Conservation (phyloP, 1,140 invertebrate species). For the Triops longicaudatus region DNA sequence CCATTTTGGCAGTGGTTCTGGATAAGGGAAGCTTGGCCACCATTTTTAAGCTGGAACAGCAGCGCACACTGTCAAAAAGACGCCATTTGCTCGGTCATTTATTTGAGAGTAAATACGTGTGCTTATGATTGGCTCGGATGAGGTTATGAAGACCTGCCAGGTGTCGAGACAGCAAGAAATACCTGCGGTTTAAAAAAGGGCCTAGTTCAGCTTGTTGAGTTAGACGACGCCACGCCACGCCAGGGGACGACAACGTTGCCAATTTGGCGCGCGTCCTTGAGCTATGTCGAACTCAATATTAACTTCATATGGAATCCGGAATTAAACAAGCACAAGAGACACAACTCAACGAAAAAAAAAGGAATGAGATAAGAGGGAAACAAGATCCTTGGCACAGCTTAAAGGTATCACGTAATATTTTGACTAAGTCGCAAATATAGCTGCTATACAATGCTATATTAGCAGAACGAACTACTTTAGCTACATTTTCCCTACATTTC, state of each 20-base stretch:
- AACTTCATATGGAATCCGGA: background rate
- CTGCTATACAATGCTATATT: too few species aligned
- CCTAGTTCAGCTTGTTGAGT: background rate
- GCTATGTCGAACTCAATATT: background rate
- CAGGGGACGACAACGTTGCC: background rate
- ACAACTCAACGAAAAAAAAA: background rate
- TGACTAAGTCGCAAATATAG: too few species aligned
- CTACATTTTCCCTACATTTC: too few species aligned
- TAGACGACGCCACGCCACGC: background rate
- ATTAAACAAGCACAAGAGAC: background rate
- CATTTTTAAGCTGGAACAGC: background rate
- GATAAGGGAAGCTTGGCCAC: background rate
- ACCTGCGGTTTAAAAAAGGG: background rate
- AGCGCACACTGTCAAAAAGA: background rate
- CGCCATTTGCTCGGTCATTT: background rate
- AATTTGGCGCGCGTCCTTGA: background rate
- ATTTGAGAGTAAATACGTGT: background rate
- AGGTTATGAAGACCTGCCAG: constrained; percentile 5
- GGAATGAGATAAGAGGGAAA: background rate
- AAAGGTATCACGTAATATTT: too few species aligned
- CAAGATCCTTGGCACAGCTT: background rate
- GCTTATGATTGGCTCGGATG: constrained; percentile 6
- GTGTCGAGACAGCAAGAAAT: background rate
- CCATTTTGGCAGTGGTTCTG: background rate
- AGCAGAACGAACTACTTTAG: too few species aligned